Percentiles rank a stretch among this genome's conserved stretches.
phyloP scores from a whole-genome alignment of 2,113 vertebrate species.

The Osmerus mordax region DNA sequence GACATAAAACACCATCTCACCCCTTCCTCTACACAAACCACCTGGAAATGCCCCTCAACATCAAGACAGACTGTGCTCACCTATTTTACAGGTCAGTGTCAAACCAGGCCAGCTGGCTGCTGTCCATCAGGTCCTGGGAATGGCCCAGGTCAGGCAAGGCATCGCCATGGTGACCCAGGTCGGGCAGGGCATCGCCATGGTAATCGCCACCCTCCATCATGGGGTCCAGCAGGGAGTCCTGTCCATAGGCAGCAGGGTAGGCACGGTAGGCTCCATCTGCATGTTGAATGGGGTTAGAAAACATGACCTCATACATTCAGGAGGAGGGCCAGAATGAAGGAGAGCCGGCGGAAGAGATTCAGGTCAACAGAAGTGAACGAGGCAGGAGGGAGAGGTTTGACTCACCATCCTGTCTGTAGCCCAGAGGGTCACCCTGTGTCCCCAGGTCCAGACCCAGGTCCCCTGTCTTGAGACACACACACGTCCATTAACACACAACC shows the following conservation, averaged over 20 bases:
- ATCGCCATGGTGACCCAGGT: slow-evolving; percentile 95
- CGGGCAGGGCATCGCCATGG: slow-evolving; percentile 91
- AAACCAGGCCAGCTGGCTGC: slow-evolving; percentile 99
- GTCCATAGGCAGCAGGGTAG: slow-evolving; percentile 91
- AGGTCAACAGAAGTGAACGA: background rate
- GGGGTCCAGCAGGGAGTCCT: slow-evolving; percentile 94
- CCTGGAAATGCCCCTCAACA: no score
- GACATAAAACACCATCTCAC: background rate
- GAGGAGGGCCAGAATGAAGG: background rate
- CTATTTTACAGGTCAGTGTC: slow-evolving; percentile 95
- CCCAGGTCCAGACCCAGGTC: slow-evolving; percentile 94
- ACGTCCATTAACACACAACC: background rate
- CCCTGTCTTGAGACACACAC: slow-evolving; percentile 73
- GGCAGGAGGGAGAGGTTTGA: slow-evolving; percentile 1
- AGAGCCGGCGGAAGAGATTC: background rate
- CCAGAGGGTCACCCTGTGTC: slow-evolving; percentile 91
- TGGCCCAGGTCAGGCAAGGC: slow-evolving; percentile 93
- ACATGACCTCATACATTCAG: background rate
- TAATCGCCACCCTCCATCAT: slow-evolving; percentile 98
- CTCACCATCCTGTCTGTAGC: slow-evolving; percentile 92
- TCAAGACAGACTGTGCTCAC: slow-evolving; percentile 33
- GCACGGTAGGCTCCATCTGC: slow-evolving; percentile 90
- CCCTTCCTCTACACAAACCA: background rate
- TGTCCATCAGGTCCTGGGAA: slow-evolving; percentile 98
- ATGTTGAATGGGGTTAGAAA: background rate